These are phyloP conservation scores for Gisinianus flammeolus DNA, from an alignment of 2,888 invertebrate genomes.

Conservation along the genomic window DNA sequence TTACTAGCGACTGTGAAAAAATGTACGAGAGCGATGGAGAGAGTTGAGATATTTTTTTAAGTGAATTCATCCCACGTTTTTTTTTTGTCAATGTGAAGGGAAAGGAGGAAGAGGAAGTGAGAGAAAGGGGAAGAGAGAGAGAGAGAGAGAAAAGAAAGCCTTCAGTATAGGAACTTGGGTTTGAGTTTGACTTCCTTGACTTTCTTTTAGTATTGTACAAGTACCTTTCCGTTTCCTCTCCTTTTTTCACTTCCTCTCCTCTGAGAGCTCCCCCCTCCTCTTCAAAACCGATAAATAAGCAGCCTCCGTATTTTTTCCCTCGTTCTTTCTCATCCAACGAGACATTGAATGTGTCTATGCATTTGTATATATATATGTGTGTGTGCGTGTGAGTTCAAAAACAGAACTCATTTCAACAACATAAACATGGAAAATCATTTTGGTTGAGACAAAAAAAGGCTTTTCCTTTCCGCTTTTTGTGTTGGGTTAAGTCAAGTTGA, in stretches of 20 bases:
- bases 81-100: neutral
- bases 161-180: neutral
- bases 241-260: neutral
- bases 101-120: neutral
- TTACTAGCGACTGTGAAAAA: no score
- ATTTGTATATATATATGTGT: no score
- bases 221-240: neutral
- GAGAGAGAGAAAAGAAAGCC: neutral
- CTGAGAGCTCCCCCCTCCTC: neutral
- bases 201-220: neutral
- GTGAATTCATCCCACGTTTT: neutral
- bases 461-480: no score
- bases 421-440: no score
- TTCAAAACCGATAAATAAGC: neutral
- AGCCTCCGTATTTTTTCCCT: neutral
- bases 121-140: neutral
- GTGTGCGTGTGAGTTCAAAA: no score
- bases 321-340: no score
- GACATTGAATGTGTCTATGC: no score
- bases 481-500: no score
- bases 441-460: no score
- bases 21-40: no score
- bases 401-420: no score
- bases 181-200: neutral
- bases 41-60: neutral